Evolutionary conservation across 2,888 invertebrate genomes (phyloP).

Genomic region (Crepidodera aurea): DNA sequence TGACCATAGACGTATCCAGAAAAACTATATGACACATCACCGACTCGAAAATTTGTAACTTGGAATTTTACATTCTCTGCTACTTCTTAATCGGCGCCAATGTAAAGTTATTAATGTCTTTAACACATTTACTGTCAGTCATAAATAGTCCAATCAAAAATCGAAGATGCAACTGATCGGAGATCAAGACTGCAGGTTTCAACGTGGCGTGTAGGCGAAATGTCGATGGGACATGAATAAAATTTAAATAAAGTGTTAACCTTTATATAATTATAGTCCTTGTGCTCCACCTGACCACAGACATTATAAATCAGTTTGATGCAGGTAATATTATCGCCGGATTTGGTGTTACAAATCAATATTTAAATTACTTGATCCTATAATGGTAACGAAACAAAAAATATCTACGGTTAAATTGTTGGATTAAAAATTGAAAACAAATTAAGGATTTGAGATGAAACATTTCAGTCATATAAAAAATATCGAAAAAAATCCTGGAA

Average conservation of each 20-base stretch:
- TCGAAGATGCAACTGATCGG: constrained; percentile 9
- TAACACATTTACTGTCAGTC: constrained; percentile 11
- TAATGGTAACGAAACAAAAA: background rate
- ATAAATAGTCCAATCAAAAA: constrained; percentile 15
- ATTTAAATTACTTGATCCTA: constrained; percentile 7
- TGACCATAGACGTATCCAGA: background rate
- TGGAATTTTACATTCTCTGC: too few species aligned
- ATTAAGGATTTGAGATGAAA: too few species aligned
- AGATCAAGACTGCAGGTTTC: constrained; percentile 4
- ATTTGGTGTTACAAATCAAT: constrained; percentile 10
- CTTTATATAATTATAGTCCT: constrained; percentile 9
- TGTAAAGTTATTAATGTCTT: constrained; percentile 4
- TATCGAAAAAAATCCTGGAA: too few species aligned
- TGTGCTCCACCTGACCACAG: constrained; percentile 13
- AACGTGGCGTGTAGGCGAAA: background rate
- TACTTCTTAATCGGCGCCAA: background rate
- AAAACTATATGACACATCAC: too few species aligned
- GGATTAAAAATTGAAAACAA: too few species aligned
- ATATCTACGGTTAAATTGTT: too few species aligned
- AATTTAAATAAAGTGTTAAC: constrained; percentile 15
- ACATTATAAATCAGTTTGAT: constrained; percentile 17
- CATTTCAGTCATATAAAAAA: too few species aligned
- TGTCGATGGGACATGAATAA: background rate
- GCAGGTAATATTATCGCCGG: constrained; percentile 1
- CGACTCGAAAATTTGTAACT: too few species aligned